A percentile compares a stretch with the other conserved stretches of the same genome.
phyloP scores from a whole-genome alignment of 2,797 vertebrate genomes.

The Crocodylus rhombifer region DNA sequence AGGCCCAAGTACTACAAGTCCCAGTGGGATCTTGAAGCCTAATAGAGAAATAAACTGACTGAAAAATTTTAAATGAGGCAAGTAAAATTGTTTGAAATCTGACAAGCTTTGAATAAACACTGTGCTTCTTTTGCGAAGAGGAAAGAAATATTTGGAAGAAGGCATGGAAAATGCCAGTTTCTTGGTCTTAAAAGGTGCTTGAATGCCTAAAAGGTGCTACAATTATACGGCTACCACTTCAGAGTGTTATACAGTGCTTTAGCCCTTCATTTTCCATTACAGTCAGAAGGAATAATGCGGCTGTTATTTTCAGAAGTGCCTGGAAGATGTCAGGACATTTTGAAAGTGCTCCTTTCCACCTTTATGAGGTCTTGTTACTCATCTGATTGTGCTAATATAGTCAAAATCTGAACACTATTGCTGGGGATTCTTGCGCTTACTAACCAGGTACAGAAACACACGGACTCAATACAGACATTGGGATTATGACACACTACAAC shows the following conservation, averaged over 20 bases:
- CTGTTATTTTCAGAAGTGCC: rapidly evolving
- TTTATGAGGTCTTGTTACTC: background rate
- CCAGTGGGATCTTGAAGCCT: conserved; percentile 16
- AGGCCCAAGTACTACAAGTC: conserved; percentile 35
- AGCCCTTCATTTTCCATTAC: background rate
- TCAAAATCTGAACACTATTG: background rate
- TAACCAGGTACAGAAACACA: too few species aligned
- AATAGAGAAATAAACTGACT: background rate
- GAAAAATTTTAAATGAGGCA: conserved; percentile 7
- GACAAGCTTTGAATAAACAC: background rate
- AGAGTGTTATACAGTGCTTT: background rate
- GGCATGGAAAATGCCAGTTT: background rate
- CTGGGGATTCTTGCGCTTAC: background rate
- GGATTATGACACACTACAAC: too few species aligned
- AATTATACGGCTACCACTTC: background rate
- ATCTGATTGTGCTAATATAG: rapidly evolving
- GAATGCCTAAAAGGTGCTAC: background rate
- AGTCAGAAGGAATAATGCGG: background rate
- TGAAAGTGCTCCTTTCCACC: background rate
- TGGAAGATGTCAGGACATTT: background rate
- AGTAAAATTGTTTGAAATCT: background rate
- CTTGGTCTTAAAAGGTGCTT: rapidly evolving
- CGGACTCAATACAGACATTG: too few species aligned
- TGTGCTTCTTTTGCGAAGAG: background rate
- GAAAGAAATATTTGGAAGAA: background rate